phyloP scores from a whole-genome alignment of 2,113 vertebrate species.

The Nematolebias whitei region DNA sequence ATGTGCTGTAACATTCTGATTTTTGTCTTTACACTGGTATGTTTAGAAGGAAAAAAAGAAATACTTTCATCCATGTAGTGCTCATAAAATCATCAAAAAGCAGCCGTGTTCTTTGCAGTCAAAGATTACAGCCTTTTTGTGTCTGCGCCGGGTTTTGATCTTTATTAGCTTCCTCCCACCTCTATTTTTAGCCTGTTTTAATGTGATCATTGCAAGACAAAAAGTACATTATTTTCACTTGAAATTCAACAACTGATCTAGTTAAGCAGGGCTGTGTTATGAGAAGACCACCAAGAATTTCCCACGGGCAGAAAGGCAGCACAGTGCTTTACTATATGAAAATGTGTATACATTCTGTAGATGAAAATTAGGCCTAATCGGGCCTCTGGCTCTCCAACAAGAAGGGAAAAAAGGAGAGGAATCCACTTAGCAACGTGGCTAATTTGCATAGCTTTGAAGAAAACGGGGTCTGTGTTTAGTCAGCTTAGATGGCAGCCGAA shows the following conservation, averaged over 20 bases:
- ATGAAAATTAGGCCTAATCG: conserved; percentile 59
- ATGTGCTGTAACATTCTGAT: not conserved
- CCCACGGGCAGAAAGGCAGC: conserved; percentile 23
- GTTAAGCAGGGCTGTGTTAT: conserved; percentile 53
- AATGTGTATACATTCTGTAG: conserved; percentile 46
- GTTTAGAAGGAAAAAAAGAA: not conserved
- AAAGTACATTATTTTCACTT: conserved; percentile 51
- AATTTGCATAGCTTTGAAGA: conserved; percentile 74
- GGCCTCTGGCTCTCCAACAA: conserved; percentile 44
- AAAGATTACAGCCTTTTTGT: conserved; percentile 24
- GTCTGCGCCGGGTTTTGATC: conserved; percentile 32
- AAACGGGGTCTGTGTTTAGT: conserved; percentile 54
- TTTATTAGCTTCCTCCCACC: conserved; percentile 31
- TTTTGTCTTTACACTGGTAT: no score
- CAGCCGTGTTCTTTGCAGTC: conserved; percentile 26
- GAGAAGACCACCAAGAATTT: conserved; percentile 47
- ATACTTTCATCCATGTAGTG: conserved; percentile 12
- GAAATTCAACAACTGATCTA: conserved; percentile 52
- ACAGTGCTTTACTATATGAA: conserved; percentile 27
- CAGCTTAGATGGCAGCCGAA: conserved; percentile 57
- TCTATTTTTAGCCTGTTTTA: conserved; percentile 27
- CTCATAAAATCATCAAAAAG: conserved; percentile 25
- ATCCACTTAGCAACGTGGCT: conserved; percentile 70
- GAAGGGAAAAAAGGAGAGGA: conserved; percentile 25
- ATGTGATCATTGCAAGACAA: conserved; percentile 35